Evolutionary conservation across 2,797 vertebrate species (phyloP), one percentile per base, ranked within the genome.

Genomic region (Scleropages formosus): DNA sequence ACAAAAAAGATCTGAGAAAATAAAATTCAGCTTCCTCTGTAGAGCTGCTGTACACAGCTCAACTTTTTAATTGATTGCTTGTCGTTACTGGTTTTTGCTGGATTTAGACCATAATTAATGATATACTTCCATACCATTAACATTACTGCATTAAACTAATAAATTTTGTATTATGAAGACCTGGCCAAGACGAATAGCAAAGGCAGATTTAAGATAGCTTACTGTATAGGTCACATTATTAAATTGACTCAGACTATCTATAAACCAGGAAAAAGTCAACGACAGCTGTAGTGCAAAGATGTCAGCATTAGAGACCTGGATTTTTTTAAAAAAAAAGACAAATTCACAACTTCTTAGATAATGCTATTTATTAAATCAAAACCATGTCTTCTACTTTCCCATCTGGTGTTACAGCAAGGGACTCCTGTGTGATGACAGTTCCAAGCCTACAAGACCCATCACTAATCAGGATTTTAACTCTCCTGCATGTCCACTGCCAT

Each of bases 291-390:
- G 16, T 18, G 39, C 64, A 74, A 74, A 65, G 22, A 65, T 22
- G 6, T 27, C 18, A 66, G 62, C 13, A 70, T 56, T 58, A 70
- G 15, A 56, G 22, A 6, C 39, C 46, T n/a, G 27, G 13, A 66
- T n/a, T n/a, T n/a, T n/a, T n/a, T n/a, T 10, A 8, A 7, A 44
- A 66, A 31, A 24, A 3, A 75, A 8, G 9, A 27, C 15, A 53
- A 20, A n/a, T 70, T 58, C 53, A 16, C 56, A 27, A 70, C 49
- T 58, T 22, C 68, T 70, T 46, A 53, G 20, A 27, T 70, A 70
- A 70, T 16, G 22, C 24, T 49, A 70, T 58, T 70, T 70, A 53
- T 70, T 70, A 31, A 70, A 53, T 58, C 47, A 47, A 70, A 70
- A 70, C 51, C 51, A 56, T 31, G 7, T 47, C 68, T 56, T 70